phyloP scores from a whole-genome alignment of 2,888 invertebrate species.

The Heliconius ethilla region DNA sequence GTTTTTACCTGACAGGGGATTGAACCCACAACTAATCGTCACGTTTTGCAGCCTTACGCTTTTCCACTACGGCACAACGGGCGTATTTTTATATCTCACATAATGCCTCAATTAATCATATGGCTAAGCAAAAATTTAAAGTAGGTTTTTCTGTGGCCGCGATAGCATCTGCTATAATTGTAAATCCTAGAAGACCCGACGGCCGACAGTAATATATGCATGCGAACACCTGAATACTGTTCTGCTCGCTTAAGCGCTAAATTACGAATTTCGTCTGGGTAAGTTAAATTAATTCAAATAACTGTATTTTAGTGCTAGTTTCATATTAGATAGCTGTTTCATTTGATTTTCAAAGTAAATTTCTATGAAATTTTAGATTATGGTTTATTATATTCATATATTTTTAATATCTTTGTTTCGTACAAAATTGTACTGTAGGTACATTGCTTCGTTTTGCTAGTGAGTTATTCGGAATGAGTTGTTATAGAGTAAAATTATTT shows the following conservation, averaged over 20 bases:
- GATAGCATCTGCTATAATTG: slow-evolving; percentile 20
- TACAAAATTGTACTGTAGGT: background rate
- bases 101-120: background rate
- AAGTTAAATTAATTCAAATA: slow-evolving; percentile 43
- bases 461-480: background rate
- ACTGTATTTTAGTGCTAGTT: slow-evolving; percentile 35
- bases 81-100: background rate
- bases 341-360: slow-evolving; percentile 24
- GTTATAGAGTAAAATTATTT: background rate
- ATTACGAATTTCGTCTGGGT: slow-evolving; percentile 42
- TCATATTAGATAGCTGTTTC: slow-evolving; percentile 38
- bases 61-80: background rate
- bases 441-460: background rate
- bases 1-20: too few species aligned
- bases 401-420: too few species aligned
- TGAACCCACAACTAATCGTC: too few species aligned
- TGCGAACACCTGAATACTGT: slow-evolving; percentile 37
- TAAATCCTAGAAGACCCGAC: slow-evolving; percentile 29
- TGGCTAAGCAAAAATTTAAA: background rate
- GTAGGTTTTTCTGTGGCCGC: slow-evolving; percentile 5
- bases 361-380: slow-evolving; percentile 31
- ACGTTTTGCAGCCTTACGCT: background rate
- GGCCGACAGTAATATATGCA: slow-evolving; percentile 34
- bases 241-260: slow-evolving; percentile 38
- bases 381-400: background rate